Evolutionary conservation across 2,888 invertebrate genomes (phyloP), one percentile per base, ranked within the genome.

Genomic region (Antitype chi): DNA sequence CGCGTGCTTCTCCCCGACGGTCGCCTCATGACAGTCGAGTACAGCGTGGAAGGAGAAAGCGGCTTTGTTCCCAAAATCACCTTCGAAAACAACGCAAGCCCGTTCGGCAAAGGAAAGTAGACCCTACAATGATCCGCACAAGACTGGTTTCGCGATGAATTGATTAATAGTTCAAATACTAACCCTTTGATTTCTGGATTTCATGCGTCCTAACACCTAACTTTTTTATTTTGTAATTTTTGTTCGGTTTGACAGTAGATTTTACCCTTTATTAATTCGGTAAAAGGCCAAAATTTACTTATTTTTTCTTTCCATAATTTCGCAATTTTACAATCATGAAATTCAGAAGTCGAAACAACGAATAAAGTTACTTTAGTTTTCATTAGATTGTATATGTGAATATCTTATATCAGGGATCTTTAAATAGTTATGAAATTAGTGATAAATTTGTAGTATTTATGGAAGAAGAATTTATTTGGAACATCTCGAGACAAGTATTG

Each of bases 41-140:
- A 98, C 91, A 97, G 97, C 2, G 98, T 98, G 0, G 97, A 98
- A 86, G 98, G 97, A 13, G 97, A 98, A 82, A 97, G 97, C 81
- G 98, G 98, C 9, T 98, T 97, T 90, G 98, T 98, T 3, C 98
- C 98, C 49, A 98, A 97, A 91, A 97, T 98, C 85, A 97, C 97
- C 66, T 98, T 97, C 90, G 97, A 97, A 88, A 97, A 97, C 70
- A 97, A 97, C 91, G 97, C 97, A n/a, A 97, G 95, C 87, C 97
- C 97, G 53, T 97, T 97, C 91, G 95, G 94, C 38, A 94, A 95
- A 91, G 94, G 94, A 84, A 94, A 94, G 88, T 95, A 94, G 80
- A 85, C 72, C 67, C 62, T 80, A 76, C 70, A 59, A 79, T 84
- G 88, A 88, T 86, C 43, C 74, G 11, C 25, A 81, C 68, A 86